Evolutionary conservation across 1,140 invertebrate species (phyloP).

Genomic region (Drosophila sucinea): DNA sequence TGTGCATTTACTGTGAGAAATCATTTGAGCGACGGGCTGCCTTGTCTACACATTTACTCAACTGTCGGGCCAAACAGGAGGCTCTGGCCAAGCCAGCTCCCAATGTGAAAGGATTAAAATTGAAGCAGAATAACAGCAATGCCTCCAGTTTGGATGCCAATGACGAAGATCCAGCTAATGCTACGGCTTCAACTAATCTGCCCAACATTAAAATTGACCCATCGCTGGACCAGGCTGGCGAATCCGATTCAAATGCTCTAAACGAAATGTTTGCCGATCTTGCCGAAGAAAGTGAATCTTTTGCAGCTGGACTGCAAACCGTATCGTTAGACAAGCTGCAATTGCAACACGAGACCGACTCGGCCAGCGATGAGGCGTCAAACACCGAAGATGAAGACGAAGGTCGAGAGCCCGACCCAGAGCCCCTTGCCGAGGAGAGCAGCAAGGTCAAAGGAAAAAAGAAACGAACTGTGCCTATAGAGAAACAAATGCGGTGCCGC

Average conservation of each 20-base stretch:
- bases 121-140: constrained; percentile 29
- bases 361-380: constrained; percentile 43
- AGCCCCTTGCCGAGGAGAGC: constrained; percentile 31
- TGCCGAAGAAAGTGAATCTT: constrained; percentile 50
- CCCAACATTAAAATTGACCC: constrained; percentile 30
- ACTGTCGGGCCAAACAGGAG: constrained; percentile 83
- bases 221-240: constrained; percentile 5
- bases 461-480: constrained; percentile 63
- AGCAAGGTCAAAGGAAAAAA: constrained; percentile 58
- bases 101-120: constrained; percentile 51
- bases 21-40: constrained; percentile 88
- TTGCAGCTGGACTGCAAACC: constrained; percentile 54
- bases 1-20: constrained; percentile 87
- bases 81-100: constrained; percentile 65
- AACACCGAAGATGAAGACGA: constrained; percentile 42
- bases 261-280: constrained; percentile 69
- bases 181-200: constrained; percentile 9
- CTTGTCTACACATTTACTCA: constrained; percentile 86
- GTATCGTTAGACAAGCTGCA: constrained; percentile 69
- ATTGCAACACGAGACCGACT: constrained; percentile 52
- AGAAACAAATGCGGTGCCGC: constrained; percentile 72
- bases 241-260: constrained; percentile 22
- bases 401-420: constrained; percentile 19
- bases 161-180: constrained; percentile 31
- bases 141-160: constrained; percentile 30